Conservation (phyloP, 1,140 invertebrate species). For the Onthophagus taurus region DNA sequence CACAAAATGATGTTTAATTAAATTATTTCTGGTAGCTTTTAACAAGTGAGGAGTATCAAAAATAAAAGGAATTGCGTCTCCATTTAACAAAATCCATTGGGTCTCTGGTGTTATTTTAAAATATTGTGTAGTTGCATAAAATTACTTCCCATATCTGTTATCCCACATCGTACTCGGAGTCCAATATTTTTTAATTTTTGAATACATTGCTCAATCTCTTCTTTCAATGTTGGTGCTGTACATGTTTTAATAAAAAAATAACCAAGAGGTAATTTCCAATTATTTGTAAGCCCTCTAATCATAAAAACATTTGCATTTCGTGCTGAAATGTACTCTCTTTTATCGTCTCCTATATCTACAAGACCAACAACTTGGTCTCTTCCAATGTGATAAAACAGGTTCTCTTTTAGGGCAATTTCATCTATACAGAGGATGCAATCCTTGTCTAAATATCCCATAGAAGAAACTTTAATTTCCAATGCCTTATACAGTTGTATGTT, state of each 20-base stretch:
- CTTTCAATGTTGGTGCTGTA: slow-evolving; percentile 15
- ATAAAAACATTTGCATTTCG: slow-evolving; percentile 13
- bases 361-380: slow-evolving; percentile 10
- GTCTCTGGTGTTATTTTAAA: slow-evolving; percentile 18
- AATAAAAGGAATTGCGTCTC: slow-evolving; percentile 21
- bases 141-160: slow-evolving; percentile 21
- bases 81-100: slow-evolving; percentile 19
- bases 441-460: too few relatives aligned
- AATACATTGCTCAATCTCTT: too few relatives aligned
- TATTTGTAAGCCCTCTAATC: slow-evolving; percentile 19
- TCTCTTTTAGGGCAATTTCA: slow-evolving; percentile 4
- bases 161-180: slow-evolving; percentile 17
- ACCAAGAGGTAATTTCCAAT: slow-evolving; percentile 27
- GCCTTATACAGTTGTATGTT: too few relatives aligned
- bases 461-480: too few relatives aligned
- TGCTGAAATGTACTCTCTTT: slow-evolving; percentile 6
- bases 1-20: slow-evolving; percentile 17
- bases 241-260: slow-evolving; percentile 19
- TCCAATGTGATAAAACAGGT: slow-evolving; percentile 4
- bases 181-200: slow-evolving; percentile 17
- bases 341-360: neutral
- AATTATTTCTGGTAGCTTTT: slow-evolving; percentile 21
- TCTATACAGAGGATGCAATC: slow-evolving; percentile 10
- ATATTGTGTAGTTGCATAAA: slow-evolving; percentile 19
- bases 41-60: slow-evolving; percentile 24